Base-by-base conservation (phyloP, 2,797 vertebrate genomes). In the Lutjanus argentimaculatus region DNA sequence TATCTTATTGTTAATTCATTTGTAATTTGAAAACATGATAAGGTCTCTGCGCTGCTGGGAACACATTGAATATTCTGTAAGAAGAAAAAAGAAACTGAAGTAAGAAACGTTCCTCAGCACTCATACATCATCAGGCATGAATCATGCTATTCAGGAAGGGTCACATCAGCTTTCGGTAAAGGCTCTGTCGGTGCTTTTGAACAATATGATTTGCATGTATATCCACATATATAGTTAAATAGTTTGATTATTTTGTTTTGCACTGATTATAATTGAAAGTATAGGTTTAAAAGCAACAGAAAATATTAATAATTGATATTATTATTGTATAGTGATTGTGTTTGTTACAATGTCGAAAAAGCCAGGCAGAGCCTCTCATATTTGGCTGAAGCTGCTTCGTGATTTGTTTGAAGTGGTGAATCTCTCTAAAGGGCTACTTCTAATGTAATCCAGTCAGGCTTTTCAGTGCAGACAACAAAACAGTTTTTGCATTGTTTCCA, bases 401-500 rank as follows among this genome's bases (percentile, higher is more conserved):
- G 25, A 79, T 61, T 49, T 36, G 21, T 73, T 55, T 71, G 64
- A 88, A 86, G 80, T 63, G 79, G 67, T 77, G 3, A 80, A 85
- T 79, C 69, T 78, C 40, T 63, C 67, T 53, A 8, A 79, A 83
- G 58, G 46, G 55, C 40, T 19, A 21, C 57, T 63, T 83, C 42
- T 67, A 57, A 79, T 77, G 45, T 52, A 63, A 45, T 48, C 30
- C 40, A 65, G 82, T 81, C 80, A 70, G 19, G 1, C 67, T 73
- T 36, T 62, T 88, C 63, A 75, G 71, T 61, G 30, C 57, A 79
- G 71, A 79, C 76, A 71, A 64, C 81, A 79, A 14, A 79, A 77
- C 64, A 8, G 25, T 15, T 72, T 83, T 67, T 90, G 58, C 79
- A 82, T 84, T 85, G 86, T 87, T 87, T 79, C 66, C 76, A 74